phyloP scores from a whole-genome alignment of 2,113 vertebrate species.

The Calypte anna region DNA sequence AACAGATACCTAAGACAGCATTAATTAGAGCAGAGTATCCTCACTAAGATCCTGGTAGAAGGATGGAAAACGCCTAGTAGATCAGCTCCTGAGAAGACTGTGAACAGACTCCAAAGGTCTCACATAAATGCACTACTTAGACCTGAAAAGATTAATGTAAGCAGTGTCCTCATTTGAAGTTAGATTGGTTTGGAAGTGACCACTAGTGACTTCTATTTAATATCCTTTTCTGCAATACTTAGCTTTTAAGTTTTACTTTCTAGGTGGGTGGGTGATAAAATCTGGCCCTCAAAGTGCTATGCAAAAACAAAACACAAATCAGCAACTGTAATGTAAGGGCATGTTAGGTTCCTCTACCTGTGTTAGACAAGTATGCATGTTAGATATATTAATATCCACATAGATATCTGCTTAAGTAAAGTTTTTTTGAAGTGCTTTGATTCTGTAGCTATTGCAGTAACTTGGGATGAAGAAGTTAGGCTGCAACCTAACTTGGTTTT shows the following conservation, averaged over 20 bases:
- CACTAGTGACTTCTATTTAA: background rate
- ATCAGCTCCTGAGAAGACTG: background rate
- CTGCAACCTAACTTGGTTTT: background rate
- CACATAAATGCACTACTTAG: background rate
- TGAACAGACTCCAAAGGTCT: background rate
- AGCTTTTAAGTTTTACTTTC: constrained; percentile 17
- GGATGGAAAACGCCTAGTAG: background rate
- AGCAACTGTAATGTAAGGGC: background rate
- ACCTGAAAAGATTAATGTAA: background rate
- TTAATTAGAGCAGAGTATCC: background rate
- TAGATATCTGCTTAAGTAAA: background rate
- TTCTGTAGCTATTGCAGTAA: background rate
- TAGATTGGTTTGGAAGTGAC: background rate
- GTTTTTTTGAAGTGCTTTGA: background rate
- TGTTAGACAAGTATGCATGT: background rate
- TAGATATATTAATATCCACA: background rate
- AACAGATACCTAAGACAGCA: background rate
- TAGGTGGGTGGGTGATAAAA: background rate
- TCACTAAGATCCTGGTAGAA: background rate
- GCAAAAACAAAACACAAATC: background rate
- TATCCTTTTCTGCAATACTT: background rate
- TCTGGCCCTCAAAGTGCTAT: background rate
- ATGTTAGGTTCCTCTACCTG: background rate
- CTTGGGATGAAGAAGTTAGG: background rate
- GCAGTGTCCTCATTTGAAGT: background rate